phyloP scores from a whole-genome alignment of 1,140 invertebrate species.

The Myzus persicae region DNA sequence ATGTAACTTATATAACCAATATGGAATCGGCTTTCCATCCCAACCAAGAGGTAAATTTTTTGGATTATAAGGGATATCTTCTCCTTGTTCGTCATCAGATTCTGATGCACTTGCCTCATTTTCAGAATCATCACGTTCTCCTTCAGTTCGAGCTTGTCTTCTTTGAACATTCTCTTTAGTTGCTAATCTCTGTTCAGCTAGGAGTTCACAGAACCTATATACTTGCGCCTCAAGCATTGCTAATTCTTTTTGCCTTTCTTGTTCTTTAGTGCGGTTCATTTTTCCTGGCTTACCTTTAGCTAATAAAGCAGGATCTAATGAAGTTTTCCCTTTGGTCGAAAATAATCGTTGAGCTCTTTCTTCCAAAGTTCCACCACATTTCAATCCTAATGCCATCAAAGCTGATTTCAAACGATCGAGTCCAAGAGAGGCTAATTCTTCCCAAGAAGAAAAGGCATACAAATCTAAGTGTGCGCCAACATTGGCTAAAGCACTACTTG shows the following conservation, averaged over 20 bases:
- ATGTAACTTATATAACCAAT: slow-evolving; percentile 99
- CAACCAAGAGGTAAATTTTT: slow-evolving; percentile 99
- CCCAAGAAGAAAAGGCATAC: slow-evolving; percentile 96
- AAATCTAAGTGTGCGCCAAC: slow-evolving; percentile 95
- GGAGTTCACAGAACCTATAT: slow-evolving; percentile 78
- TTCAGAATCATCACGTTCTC: slow-evolving; percentile 91
- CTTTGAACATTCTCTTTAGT: slow-evolving; percentile 98
- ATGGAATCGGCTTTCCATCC: slow-evolving; percentile 99
- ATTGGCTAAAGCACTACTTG: slow-evolving; percentile 88
- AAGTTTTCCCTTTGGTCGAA: slow-evolving; percentile 91
- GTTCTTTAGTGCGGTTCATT: slow-evolving; percentile 73
- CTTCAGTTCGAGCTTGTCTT: slow-evolving; percentile 95
- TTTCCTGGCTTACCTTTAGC: slow-evolving; percentile 83
- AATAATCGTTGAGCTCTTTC: slow-evolving; percentile 96
- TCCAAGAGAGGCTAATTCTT: slow-evolving; percentile 95
- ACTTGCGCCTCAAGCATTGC: slow-evolving; percentile 88
- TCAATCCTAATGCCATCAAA: slow-evolving; percentile 94
- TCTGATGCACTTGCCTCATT: slow-evolving; percentile 87
- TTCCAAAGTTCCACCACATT: slow-evolving; percentile 98
- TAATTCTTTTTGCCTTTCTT: slow-evolving; percentile 81
- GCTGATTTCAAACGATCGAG: slow-evolving; percentile 97
- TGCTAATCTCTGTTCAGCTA: slow-evolving; percentile 83
- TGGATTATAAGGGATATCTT: slow-evolving; percentile 97
- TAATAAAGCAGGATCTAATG: slow-evolving; percentile 88
- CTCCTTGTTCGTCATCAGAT: slow-evolving; percentile 87